These are phyloP conservation scores for Narcine bancroftii DNA, from an alignment of 2,113 vertebrate species.

Conservation along the genomic window DNA sequence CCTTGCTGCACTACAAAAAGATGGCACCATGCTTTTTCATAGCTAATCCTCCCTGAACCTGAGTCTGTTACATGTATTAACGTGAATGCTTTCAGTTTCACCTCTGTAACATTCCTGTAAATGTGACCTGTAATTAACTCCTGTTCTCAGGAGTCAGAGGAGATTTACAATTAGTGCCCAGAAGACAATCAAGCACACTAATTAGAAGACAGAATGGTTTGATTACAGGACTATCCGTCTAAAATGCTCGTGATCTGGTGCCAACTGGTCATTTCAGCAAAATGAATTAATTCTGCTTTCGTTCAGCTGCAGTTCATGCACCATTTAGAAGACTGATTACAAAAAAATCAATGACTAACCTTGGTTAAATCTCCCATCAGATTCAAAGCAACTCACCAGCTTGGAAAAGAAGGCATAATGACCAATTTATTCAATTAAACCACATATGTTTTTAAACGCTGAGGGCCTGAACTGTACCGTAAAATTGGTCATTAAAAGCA, in stretches of 20 bases:
- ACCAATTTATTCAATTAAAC: too few relatives aligned
- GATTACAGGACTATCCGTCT: neutral
- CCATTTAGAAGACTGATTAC: slow-evolving; percentile 3
- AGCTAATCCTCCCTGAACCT: neutral
- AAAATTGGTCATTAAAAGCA: too few relatives aligned
- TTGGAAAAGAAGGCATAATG: neutral
- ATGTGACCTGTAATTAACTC: neutral
- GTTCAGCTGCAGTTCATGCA: neutral
- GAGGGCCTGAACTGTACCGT: too few relatives aligned
- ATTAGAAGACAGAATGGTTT: neutral
- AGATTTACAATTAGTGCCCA: neutral
- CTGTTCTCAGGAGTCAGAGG: neutral
- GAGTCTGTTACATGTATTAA: neutral
- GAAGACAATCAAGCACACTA: neutral
- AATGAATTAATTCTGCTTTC: neutral
- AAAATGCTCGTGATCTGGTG: neutral
- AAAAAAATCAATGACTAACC: neutral
- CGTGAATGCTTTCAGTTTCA: neutral
- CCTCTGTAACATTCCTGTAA: neutral
- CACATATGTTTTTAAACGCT: too few relatives aligned
- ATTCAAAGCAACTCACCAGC: neutral
- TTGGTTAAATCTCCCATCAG: neutral
- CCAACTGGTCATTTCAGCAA: neutral
- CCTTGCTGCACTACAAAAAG: too few relatives aligned
- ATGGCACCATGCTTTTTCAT: neutral